Base-by-base conservation (phyloP, 1,140 invertebrate species). In the Prorops nasuta region DNA sequence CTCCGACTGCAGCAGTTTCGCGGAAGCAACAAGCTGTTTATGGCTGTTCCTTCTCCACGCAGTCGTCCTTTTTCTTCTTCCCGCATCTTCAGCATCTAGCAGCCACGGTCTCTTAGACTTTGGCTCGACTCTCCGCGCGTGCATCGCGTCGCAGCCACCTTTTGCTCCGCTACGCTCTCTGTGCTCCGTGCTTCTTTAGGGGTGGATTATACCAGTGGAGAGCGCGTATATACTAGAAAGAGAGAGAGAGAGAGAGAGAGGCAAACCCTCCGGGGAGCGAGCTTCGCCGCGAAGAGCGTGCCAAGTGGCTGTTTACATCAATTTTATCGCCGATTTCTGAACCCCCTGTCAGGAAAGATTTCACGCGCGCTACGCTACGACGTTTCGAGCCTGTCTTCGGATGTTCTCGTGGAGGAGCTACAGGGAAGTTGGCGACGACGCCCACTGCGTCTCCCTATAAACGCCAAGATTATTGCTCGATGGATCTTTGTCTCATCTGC, bases 1-100 rank as follows among this genome's bases (percentile, higher is more conserved):
- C n/a, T n/a, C 10, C 24, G 24, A 4, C 4, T 10, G 24, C 24
- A 55, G 54, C 57, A 64, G 63, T 67, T 69, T 65, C 68, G 62
- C 64, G 64, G 71, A 73, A 76, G 75, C 75, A 77, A 77, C 75
- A 78, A 78, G 75, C 75, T 78, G 75, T 76, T 78, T 78, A 76
- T 74, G 67, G 73, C 65, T 67, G 66, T 57, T 69, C 62, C 65
- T 65, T 66, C 60, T 59, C 54, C 58, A 49, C 38, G 58, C 38
- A 20, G 10, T 48, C 52, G 24, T 28, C 4, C 4, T 28, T 28
- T 28, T 28, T 28, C 24, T 10, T 28, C 24, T 10, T 28, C 24
- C 24, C 24, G 10, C 24, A 10, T 28, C 24, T 10, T n/a, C n/a
- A n/a, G n/a, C n/a, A n/a, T n/a, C n/a, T n/a, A n/a, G n/a, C n/a